Evolutionary conservation across 1,140 invertebrate genomes (phyloP).

Genomic region (Drosophila kepulauana): DNA sequence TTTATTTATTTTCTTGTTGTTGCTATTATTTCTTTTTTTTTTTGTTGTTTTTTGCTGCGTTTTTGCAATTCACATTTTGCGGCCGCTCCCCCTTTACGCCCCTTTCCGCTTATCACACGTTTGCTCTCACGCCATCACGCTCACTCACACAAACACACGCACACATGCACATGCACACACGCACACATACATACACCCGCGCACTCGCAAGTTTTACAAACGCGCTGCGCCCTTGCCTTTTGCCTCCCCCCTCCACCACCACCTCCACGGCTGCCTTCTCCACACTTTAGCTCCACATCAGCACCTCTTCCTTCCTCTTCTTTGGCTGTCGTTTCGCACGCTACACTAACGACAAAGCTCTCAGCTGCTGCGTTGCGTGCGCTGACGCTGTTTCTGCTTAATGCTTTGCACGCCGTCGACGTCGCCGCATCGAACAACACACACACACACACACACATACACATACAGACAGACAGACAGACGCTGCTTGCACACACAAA

Average conservation of each 20-base stretch:
- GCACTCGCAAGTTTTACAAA: constrained; percentile 50
- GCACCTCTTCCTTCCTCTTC: background rate
- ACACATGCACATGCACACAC: constrained; percentile 2
- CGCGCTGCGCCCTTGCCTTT: constrained; percentile 51
- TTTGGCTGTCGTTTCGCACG: constrained; percentile 41
- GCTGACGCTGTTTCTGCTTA: constrained; percentile 57
- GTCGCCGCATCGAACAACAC: constrained; percentile 37
- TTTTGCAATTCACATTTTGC: constrained; percentile 69
- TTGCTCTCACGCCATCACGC: constrained; percentile 4
- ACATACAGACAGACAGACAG: constrained; percentile 6
- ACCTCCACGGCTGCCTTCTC: too few relatives aligned
- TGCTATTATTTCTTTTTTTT: too few relatives aligned
- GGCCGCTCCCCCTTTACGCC: constrained; percentile 1
- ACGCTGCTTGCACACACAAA: constrained; percentile 45
- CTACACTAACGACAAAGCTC: constrained; percentile 57
- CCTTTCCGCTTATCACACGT: constrained; percentile 18
- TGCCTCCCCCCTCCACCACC: constrained; percentile 2
- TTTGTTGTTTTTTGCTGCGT: constrained; percentile 45
- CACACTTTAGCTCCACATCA: too few relatives aligned
- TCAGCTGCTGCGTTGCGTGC: constrained; percentile 70
- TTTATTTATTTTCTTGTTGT: constrained; percentile 59
- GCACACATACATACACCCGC: constrained; percentile 31
- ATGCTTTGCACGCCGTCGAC: constrained; percentile 50
- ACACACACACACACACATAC: constrained; percentile 4
- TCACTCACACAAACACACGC: background rate